Conservation (phyloP, 1,140 invertebrate genomes). For the Arctopsyche grandis region DNA sequence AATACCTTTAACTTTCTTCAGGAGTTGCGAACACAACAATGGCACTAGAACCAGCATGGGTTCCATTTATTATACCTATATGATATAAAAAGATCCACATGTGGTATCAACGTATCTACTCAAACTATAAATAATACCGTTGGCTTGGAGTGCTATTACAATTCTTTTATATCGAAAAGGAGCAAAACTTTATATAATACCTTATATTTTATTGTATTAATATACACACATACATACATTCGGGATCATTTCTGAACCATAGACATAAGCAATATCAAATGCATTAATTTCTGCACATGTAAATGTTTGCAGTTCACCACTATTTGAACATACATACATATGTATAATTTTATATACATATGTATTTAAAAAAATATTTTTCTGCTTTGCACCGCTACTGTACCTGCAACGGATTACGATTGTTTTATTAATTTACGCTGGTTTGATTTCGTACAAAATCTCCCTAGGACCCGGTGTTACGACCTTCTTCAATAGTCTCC, state of each 20-base stretch:
- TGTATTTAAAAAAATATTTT: neutral
- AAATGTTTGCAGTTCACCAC: no score
- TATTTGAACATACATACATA: neutral
- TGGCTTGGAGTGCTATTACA: conserved; percentile 3
- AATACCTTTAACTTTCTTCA: neutral
- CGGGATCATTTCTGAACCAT: neutral
- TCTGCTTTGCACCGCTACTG: no score
- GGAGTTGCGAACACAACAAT: neutral
- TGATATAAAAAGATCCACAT: conserved; percentile 25
- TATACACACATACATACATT: neutral
- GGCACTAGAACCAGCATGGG: conserved; percentile 10
- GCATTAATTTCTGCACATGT: neutral
- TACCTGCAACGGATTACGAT: conserved; percentile 6
- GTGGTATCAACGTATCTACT: conserved; percentile 7
- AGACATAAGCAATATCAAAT: neutral
- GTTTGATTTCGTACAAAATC: conserved; percentile 42
- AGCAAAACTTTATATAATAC: neutral
- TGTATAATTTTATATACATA: neutral
- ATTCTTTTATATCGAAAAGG: conserved; percentile 1
- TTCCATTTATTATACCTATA: conserved; percentile 5
- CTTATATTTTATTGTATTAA: neutral
- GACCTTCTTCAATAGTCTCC: conserved; percentile 1
- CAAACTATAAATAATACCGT: neutral
- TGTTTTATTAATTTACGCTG: conserved; percentile 50
- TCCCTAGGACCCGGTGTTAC: neutral